phyloP scores from a whole-genome alignment of 2,797 vertebrate genomes.

The Petrocephalus sullivani region DNA sequence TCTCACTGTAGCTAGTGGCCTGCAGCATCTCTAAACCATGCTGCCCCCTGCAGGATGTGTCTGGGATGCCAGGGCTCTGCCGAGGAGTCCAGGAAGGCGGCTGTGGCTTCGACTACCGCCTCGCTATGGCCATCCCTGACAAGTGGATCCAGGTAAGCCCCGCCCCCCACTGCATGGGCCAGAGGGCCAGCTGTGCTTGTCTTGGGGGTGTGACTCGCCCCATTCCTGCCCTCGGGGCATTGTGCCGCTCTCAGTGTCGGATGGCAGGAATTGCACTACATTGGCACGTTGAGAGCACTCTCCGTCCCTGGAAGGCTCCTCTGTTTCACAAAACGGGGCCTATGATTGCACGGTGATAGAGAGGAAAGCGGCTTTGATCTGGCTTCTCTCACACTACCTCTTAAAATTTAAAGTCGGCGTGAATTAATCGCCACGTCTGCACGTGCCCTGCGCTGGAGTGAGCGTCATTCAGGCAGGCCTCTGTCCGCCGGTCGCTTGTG shows the following conservation, averaged over 20 bases:
- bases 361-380: slow-evolving; percentile 7
- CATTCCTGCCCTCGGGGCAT: background rate
- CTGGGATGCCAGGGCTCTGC: slow-evolving; percentile 95
- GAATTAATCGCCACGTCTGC: background rate
- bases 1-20: background rate
- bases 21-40: background rate
- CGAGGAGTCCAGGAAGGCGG: slow-evolving; percentile 79
- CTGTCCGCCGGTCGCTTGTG: background rate
- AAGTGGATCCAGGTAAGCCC: slow-evolving; percentile 93
- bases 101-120: slow-evolving; percentile 87
- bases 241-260: background rate
- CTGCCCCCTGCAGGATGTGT: slow-evolving; percentile 76
- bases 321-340: background rate
- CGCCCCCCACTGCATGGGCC: background rate
- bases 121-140: slow-evolving; percentile 97
- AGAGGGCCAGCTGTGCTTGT: background rate
- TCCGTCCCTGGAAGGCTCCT: background rate
- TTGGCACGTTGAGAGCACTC: background rate
- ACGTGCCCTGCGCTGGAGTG: background rate
- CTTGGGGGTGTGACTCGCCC: background rate
- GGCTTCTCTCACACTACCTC: background rate
- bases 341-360: background rate
- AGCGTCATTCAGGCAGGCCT: background rate
- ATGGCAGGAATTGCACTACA: background rate
- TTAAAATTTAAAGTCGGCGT: slow-evolving; percentile 12